Evolutionary conservation across 2,113 vertebrate species (phyloP).

Genomic region (Turdus rufiventris): DNA sequence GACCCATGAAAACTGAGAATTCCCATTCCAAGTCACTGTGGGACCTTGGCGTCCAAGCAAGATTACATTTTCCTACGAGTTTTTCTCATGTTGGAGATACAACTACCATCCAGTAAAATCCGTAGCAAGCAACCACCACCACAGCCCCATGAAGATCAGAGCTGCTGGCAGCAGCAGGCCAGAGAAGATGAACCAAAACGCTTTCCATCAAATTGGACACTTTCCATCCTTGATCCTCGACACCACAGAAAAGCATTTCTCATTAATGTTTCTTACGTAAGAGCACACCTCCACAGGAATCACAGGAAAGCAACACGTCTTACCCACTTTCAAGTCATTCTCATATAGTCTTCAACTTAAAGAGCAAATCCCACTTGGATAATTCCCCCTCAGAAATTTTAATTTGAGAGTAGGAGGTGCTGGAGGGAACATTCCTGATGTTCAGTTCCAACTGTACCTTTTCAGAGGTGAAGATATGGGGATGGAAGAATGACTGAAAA

Average conservation of each 20-base stretch:
- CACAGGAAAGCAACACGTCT: neutral
- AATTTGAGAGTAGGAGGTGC: neutral
- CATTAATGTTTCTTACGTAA: neutral
- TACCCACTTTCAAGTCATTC: neutral
- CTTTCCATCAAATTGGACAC: fast-evolving
- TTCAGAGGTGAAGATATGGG: neutral
- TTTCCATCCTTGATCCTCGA: neutral
- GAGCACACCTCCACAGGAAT: neutral
- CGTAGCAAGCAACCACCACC: neutral
- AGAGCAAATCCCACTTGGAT: neutral
- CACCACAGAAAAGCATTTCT: neutral
- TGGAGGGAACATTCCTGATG: neutral
- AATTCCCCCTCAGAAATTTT: neutral
- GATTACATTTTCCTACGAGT: neutral
- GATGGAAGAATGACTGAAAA: neutral
- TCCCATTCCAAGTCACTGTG: neutral
- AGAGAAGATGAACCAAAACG: neutral
- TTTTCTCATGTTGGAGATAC: neutral
- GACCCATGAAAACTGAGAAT: neutral
- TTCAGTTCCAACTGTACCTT: neutral
- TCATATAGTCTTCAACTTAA: neutral
- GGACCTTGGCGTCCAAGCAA: neutral
- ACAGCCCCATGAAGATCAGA: neutral
- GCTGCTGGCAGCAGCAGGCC: neutral
- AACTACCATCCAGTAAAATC: neutral